A percentile compares a stretch with the other conserved stretches of the same genome.
Conservation (phyloP, 2,888 invertebrate species). For the Congeria kusceri region DNA sequence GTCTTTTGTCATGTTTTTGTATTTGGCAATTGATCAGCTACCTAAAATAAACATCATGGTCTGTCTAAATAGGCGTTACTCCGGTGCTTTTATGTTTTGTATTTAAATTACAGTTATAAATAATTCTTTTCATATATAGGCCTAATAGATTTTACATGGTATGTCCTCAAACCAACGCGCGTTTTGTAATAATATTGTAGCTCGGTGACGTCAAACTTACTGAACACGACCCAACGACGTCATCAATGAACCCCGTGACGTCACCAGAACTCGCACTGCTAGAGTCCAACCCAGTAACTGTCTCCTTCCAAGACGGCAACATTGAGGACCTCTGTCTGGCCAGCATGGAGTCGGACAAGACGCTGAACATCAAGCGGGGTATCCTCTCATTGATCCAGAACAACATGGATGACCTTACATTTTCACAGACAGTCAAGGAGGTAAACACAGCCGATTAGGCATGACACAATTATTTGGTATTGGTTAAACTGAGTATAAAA, state of each 20-base stretch:
- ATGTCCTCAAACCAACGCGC: too few species aligned
- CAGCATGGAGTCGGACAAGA: slow-evolving; percentile 24
- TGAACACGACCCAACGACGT: slow-evolving; percentile 59
- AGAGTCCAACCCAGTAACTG: slow-evolving; percentile 44
- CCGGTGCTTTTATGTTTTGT: too few species aligned
- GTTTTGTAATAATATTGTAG: slow-evolving; percentile 21
- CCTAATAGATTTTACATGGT: too few species aligned
- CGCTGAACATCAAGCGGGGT: slow-evolving; percentile 61
- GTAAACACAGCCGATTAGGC: too few species aligned
- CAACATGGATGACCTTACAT: slow-evolving; percentile 58
- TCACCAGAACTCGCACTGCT: slow-evolving; percentile 28
- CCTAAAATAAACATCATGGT: too few species aligned
- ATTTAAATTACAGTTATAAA: too few species aligned
- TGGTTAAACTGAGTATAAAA: too few species aligned
- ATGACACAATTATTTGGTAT: too few species aligned
- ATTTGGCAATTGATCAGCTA: too few species aligned
- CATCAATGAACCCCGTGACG: slow-evolving; percentile 36
- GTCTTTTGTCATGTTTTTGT: too few species aligned
- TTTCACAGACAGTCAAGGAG: slow-evolving; percentile 50
- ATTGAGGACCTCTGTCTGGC: slow-evolving; percentile 55
- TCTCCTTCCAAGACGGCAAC: slow-evolving; percentile 61
- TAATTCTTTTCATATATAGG: too few species aligned
- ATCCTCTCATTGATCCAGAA: slow-evolving; percentile 60
- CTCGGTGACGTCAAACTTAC: slow-evolving; percentile 48
- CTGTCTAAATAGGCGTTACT: too few species aligned